Conservation (phyloP, 2,113 vertebrate genomes). For the Talpa occidentalis region DNA sequence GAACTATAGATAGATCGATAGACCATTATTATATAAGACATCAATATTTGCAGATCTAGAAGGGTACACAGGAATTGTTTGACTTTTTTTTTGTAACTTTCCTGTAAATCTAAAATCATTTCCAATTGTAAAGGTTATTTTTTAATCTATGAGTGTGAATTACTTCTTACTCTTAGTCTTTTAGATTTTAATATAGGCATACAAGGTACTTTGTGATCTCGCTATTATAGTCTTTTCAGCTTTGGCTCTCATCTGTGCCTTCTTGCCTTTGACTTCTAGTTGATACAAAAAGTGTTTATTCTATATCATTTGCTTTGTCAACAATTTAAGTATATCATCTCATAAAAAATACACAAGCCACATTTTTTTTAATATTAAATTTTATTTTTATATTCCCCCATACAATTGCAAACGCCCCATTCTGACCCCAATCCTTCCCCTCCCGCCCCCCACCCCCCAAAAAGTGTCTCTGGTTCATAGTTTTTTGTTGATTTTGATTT, state of each 20-base stretch:
- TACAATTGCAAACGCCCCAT: no score
- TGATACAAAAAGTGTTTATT: neutral
- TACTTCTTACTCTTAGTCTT: neutral
- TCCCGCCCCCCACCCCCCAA: no score
- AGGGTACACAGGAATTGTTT: neutral
- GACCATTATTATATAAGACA: neutral
- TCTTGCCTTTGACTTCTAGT: neutral
- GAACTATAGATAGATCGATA: no score
- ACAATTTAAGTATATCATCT: neutral
- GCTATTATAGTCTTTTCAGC: neutral
- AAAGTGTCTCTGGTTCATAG: no score
- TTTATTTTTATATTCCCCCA: no score
- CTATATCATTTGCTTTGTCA: neutral
- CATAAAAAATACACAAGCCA: neutral
- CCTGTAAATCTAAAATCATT: no score
- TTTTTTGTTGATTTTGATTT: no score
- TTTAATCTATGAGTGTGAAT: neutral
- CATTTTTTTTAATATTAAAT: no score
- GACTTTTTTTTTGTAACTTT: neutral
- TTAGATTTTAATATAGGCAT: neutral
- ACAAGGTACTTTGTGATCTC: neutral
- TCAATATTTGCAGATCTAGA: neutral
- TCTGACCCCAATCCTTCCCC: no score
- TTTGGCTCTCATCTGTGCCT: neutral
- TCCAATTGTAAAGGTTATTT: neutral